Base-by-base conservation (phyloP, 2,888 invertebrate genomes). In the Heliothis peltigera region DNA sequence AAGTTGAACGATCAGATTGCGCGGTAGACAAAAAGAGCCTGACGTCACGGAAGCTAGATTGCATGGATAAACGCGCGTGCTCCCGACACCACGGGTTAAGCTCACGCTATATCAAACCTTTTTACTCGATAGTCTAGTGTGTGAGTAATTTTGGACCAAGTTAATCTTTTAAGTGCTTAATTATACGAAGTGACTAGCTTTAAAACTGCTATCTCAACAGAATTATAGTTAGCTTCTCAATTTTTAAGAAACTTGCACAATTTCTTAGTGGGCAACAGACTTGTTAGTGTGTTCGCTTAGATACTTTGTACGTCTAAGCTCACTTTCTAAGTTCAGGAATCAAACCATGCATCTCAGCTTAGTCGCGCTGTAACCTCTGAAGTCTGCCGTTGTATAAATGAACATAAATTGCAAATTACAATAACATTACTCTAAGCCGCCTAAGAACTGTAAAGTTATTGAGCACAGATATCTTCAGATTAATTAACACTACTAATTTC, bases 1-100 rank as follows among this genome's bases (percentile, higher is more conserved):
- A 90, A 90, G 87, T 91, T 89, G 79, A 66, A 77, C 85, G 88
- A 91, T 91, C 90, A 90, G 91, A 92, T 91, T 88, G 91, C 84
- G 80, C 59, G 75, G 55, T 79, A 82, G 85, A 86, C 86, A 87
- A 87, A 89, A 89, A 87, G 85, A 81, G 83, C 81, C 81, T 76
- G 83, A 86, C 84, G 87, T 89, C 89, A 84, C 85, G 85, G 84
- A 85, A 84, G 84, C 84, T 85, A 88, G 88, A 91, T 87, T 84
- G 85, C 79, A 83, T 79, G 87, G 89, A 91, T 91, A 88, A 89
- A 84, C 87, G 84, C 83, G 84, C 87, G 84, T 86, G 85, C 84
- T 82, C 84, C 67, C 80, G 75, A 73, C 85, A 78, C 81, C 79
- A 78, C 79, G 75, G 83, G 83, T 82, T 84, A 82, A 88, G 85